Percentiles rank a stretch among this genome's conserved stretches.
Conservation (phyloP, 2,888 invertebrate genomes). For the Deroplatys truncata region DNA sequence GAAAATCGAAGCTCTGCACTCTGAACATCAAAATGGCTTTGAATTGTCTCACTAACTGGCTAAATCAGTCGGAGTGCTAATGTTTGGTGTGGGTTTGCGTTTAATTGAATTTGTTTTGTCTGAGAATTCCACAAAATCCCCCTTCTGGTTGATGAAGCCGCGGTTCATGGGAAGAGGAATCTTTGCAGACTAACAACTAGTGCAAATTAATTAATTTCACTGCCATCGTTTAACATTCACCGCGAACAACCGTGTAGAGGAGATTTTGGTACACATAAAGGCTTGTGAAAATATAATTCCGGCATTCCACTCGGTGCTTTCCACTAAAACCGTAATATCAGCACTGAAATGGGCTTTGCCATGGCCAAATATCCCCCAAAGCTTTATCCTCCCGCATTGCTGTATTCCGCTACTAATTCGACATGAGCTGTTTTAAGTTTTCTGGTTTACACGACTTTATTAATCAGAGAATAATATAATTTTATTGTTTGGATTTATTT, state of each 20-base stretch:
- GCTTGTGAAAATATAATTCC: background rate
- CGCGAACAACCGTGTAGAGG: background rate
- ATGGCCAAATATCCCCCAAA: background rate
- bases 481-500: too few relatives aligned
- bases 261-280: background rate
- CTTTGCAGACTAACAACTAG: background rate
- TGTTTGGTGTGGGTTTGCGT: background rate
- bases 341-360: background rate
- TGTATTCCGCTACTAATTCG: background rate
- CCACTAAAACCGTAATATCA: background rate
- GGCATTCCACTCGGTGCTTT: background rate
- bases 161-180: background rate
- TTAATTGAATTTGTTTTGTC: background rate
- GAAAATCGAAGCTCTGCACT: background rate
- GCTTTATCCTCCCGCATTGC: background rate
- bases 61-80: background rate
- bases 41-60: background rate
- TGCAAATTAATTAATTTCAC: background rate
- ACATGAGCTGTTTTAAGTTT: background rate
- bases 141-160: background rate
- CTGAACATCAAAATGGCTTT: background rate
- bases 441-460: background rate
- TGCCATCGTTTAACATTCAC: background rate
- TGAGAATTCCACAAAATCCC: background rate
- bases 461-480: too few relatives aligned